Percentiles rank a stretch among this genome's conserved stretches.
phyloP scores from a whole-genome alignment of 2,797 vertebrate genomes.

The Stomatorhinus walkeri region DNA sequence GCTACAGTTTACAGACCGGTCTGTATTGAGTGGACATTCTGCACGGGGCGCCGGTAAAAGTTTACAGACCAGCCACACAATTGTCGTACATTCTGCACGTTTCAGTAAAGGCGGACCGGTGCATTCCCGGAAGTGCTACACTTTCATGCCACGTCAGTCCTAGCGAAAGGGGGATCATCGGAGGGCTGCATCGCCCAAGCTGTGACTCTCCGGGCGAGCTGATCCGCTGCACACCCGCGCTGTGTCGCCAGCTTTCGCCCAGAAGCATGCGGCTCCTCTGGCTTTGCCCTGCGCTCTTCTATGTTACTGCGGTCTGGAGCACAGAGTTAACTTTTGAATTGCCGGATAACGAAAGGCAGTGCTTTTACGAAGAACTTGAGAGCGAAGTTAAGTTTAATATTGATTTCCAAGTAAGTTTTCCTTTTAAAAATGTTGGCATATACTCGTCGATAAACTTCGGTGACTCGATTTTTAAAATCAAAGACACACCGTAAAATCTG shows the following conservation, averaged over 20 bases:
- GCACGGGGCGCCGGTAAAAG: background rate
- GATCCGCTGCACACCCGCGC: background rate
- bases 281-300: constrained; percentile 40
- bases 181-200: background rate
- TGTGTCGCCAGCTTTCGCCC: background rate
- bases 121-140: background rate
- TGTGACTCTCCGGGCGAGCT: background rate
- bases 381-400: constrained; percentile 57
- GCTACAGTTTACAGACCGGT: background rate
- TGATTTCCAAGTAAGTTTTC: constrained; percentile 59
- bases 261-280: constrained; percentile 41
- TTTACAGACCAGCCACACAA: background rate
- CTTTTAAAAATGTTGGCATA: background rate
- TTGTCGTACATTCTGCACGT: background rate
- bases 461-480: background rate
- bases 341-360: constrained; percentile 61
- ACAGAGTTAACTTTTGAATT: constrained; percentile 67
- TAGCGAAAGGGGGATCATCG: background rate
- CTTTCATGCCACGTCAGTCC: constrained; percentile 3
- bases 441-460: background rate
- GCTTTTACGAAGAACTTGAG: constrained; percentile 65
- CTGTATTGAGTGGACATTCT: background rate
- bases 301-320: constrained; percentile 36
- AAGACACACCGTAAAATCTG: background rate
- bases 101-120: background rate